Percentiles rank a stretch among this genome's conserved stretches.
Evolutionary conservation across 53 echinoderm and acorn worm species (phyloP).

Genomic region (Hippasteria phrygiana): DNA sequence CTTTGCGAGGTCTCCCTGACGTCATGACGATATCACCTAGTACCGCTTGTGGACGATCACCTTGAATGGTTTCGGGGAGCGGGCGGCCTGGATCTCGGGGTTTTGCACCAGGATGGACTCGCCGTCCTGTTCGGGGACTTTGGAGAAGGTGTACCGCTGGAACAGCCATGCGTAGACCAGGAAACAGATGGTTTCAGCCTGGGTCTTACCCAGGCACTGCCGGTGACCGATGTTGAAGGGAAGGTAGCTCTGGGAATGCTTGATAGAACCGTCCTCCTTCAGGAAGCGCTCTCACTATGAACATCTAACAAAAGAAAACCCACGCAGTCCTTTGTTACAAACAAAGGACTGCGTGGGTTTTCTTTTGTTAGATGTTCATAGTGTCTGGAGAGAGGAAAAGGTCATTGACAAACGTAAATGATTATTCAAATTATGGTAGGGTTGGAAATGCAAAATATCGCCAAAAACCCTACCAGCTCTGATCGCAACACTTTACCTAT

Average conservation of each 20-base stretch:
- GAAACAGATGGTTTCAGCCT: slow-evolving; percentile 37
- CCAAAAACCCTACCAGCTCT: too few relatives aligned
- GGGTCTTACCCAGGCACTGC: slow-evolving; percentile 50
- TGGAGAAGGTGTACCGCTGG: slow-evolving; percentile 51
- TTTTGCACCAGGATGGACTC: slow-evolving; percentile 39
- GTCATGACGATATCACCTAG: not conserved
- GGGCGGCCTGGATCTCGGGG: slow-evolving; percentile 46
- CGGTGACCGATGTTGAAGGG: slow-evolving; percentile 49
- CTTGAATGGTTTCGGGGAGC: slow-evolving; percentile 52
- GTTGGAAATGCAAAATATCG: too few relatives aligned
- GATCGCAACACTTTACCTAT: too few relatives aligned
- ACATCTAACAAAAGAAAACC: too few relatives aligned
- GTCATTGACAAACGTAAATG: too few relatives aligned
- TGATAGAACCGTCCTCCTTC: slow-evolving; percentile 31
- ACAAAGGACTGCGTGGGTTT: too few relatives aligned
- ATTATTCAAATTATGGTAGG: too few relatives aligned
- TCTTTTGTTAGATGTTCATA: too few relatives aligned
- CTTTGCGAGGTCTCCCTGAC: not conserved
- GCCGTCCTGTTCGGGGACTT: slow-evolving; percentile 13
- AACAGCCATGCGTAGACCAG: slow-evolving; percentile 54
- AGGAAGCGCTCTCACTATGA: slow-evolving; percentile 54
- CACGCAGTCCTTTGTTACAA: too few relatives aligned
- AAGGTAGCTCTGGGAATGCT: slow-evolving; percentile 22
- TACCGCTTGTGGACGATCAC: slow-evolving; percentile 37
- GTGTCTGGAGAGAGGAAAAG: not conserved